Percentiles rank a stretch among this genome's conserved stretches.
These are phyloP conservation scores for Stomorhina lunata DNA, from an alignment of 2,888 invertebrate species.

Conservation along the genomic window DNA sequence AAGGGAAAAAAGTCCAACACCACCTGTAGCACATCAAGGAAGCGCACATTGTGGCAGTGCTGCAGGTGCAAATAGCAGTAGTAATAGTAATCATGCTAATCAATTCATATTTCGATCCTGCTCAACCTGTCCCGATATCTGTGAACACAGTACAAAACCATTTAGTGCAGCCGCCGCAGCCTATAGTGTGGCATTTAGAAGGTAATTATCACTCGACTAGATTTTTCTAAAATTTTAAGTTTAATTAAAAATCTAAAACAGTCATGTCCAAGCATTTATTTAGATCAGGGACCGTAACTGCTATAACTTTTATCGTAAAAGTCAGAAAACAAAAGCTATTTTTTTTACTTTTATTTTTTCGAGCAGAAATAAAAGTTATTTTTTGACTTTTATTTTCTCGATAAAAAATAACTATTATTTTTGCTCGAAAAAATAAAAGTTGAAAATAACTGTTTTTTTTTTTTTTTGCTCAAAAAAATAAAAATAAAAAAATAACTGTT, in stretches of 20 bases:
- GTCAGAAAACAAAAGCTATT: not conserved
- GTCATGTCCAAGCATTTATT: too few species aligned
- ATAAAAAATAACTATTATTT: too few species aligned
- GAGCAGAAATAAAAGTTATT: too few species aligned
- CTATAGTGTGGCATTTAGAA: slow-evolving; percentile 78
- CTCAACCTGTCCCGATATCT: slow-evolving; percentile 79
- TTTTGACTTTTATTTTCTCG: too few species aligned
- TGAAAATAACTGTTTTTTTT: too few species aligned
- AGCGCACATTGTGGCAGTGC: slow-evolving; percentile 76
- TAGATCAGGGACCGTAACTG: too few species aligned
- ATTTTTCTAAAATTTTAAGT: too few species aligned
- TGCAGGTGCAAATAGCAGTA: slow-evolving; percentile 77
- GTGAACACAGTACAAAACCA: slow-evolving; percentile 79
- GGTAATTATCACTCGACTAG: slow-evolving; percentile 72
- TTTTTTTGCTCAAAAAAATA: too few species aligned
- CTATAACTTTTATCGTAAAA: too few species aligned
- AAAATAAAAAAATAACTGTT: too few species aligned
- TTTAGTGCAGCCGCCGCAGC: slow-evolving; percentile 74
- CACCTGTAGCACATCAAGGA: slow-evolving; percentile 78
- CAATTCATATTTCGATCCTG: slow-evolving; percentile 79
- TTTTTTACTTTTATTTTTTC: not conserved
- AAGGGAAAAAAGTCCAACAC: slow-evolving; percentile 80
- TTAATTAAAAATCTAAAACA: too few species aligned
- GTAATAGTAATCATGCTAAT: slow-evolving; percentile 69
- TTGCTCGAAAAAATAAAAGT: too few species aligned